Base-by-base conservation (phyloP, 2,888 invertebrate species). In the Liopterus haemorrhoidalis region DNA sequence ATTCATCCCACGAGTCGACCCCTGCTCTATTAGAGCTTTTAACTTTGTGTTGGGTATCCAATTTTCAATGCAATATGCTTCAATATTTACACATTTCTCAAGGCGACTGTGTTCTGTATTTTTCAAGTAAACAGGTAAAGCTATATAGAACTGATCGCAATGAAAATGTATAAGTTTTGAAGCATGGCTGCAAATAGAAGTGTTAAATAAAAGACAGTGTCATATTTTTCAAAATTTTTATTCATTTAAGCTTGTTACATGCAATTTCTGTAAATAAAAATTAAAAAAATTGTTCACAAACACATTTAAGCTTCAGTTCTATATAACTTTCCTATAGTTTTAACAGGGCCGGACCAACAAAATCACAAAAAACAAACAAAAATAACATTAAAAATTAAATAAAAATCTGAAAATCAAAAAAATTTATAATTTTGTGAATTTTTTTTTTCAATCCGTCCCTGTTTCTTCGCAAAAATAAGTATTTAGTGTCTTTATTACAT, bases 81-180 rank as follows among this genome's bases (percentile, higher is more conserved):
- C n/a, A n/a, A n/a, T n/a, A n/a, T n/a, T n/a, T n/a, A n/a, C n/a
- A n/a, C n/a, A n/a, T n/a, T n/a, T n/a, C n/a, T n/a, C n/a, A n/a
- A n/a, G 2, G 11, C 33, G 18, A 33, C 19, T 33, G 55, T 45
- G 4, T 30, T 54, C 50, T 53, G 46, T 51, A 45, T 49, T 28
- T 31, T 37, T 44, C 51, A 51, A 52, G 49, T 53, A 54, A 49
- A 47, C 53, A 40, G 45, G 53, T 54, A 48, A 62, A 64, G 66
- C 63, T 67, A 68, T 68, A 68, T 68, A 68, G 68, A 68, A 68
- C 68, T 68, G 66, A 61, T 59, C 59, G 60, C 60, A 36, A 45
- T 38, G 39, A 45, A 39, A 45, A 45, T 45, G 45, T 33, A 45
- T 45, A 45, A 38, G 24, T 39, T 41, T 11, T 21, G 45, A 36